Evolutionary conservation across 92 coral and sea anemone genomes (phyloP), one percentile per base, ranked within the genome.

Genomic region (Parazoanthus swiftii): DNA sequence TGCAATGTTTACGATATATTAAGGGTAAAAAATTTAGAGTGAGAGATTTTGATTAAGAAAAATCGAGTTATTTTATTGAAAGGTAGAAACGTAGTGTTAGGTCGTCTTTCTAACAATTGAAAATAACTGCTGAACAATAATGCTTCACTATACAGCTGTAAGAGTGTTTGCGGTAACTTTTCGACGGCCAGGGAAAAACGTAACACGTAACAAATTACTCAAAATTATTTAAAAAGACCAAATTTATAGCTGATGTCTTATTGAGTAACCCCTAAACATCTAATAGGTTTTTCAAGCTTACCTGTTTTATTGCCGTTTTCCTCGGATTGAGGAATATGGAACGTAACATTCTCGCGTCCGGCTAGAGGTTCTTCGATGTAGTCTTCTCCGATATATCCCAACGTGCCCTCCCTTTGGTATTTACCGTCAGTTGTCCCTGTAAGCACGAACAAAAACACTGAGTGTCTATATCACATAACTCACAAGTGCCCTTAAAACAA

Each of bases 381-480:
- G 78, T 91, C 93, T 16, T 81, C 89, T 29, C 86, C 93, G 42
- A 91, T 91, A 77, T 91, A 89, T 26, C 93, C 93, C 23, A 91
- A 90, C 21, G 85, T 26, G 16, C 90, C 90, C 15, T 89, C 89
- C 37, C 85, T 79, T 21, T 74, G 89, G 56, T 91, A 91, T 33
- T 91, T 91, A 6, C 93, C 93, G 71, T 89, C 79, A 21, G 79
- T 86, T 18, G 93, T 91, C 63, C 93, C 93, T 91, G 25, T 5
- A 35, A 81, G 38, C 20, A 58, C 33, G 39, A 79, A 25, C 35
- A 76, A 11, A 14, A n/a, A 37, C 8, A 4, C 23, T 9, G 15
- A 78, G 26, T 21, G 56, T 59, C 16, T 77, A 18, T 44, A 20
- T 5, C 74, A 68, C 26, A 68, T 2, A 68, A 14, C 59, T 54